A percentile compares a stretch with the other conserved stretches of the same genome.
These are phyloP conservation scores for Setipinna tenuifilis DNA, from an alignment of 2,797 vertebrate species.

Conservation along the genomic window DNA sequence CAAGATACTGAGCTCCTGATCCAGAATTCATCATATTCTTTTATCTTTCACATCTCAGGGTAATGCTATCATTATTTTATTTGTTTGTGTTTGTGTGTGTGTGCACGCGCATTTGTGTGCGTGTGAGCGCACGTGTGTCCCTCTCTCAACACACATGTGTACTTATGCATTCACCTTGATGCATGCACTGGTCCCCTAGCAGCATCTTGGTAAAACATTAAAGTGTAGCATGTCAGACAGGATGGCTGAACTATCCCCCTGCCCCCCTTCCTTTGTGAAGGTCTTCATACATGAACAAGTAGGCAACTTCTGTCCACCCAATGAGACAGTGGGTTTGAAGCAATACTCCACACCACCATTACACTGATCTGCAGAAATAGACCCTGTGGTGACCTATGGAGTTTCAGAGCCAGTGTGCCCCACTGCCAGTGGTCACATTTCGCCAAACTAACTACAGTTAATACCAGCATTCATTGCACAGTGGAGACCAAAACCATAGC, in stretches of 20 bases:
- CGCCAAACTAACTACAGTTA: background rate
- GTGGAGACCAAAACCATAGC: background rate
- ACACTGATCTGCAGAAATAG: too few relatives aligned
- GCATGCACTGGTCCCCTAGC: background rate
- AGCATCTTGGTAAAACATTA: conserved; percentile 4
- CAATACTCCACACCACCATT: too few relatives aligned
- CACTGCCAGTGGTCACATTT: too few relatives aligned
- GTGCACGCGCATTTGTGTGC: too few relatives aligned
- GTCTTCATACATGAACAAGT: background rate
- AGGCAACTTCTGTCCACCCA: background rate
- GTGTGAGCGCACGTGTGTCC: too few relatives aligned
- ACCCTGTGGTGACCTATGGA: too few relatives aligned
- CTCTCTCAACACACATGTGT: too few relatives aligned
- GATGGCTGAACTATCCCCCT: background rate
- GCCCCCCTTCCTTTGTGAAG: background rate
- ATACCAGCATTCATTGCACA: background rate
- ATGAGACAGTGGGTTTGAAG: background rate
- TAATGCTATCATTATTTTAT: background rate
- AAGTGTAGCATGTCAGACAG: background rate
- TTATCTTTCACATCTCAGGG: background rate
- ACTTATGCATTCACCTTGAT: background rate
- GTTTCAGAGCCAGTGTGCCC: too few relatives aligned
- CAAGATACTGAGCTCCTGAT: conserved; percentile 17
- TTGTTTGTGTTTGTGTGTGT: background rate
- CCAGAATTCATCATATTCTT: background rate